Evolutionary conservation across 2,797 vertebrate species (phyloP).

Genomic region (Urophycis tenuis): DNA sequence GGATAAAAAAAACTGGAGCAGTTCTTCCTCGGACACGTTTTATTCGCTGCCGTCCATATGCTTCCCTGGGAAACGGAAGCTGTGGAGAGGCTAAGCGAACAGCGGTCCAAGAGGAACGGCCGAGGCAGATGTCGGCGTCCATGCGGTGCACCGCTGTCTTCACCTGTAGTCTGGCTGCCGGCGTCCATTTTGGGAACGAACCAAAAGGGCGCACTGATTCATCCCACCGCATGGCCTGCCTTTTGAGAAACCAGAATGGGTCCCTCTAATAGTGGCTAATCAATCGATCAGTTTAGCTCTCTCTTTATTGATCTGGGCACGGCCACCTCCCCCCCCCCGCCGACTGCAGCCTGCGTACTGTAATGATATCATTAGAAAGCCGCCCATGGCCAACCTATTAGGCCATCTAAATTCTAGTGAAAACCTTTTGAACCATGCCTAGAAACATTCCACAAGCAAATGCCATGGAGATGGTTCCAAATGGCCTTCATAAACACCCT

Average conservation of each 20-base stretch:
- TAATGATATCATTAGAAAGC: conserved; percentile 52
- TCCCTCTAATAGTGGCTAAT: conserved; percentile 38
- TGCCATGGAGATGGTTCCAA: conserved; percentile 42
- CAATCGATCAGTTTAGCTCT: conserved; percentile 55
- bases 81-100: neutral
- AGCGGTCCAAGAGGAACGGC: conserved; percentile 1
- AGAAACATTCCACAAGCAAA: conserved; percentile 46
- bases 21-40: neutral
- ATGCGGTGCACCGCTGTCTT: conserved; percentile 43
- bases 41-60: neutral
- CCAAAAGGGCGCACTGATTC: neutral
- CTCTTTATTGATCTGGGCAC: conserved; percentile 55
- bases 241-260: conserved; percentile 54
- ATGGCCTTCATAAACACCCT: conserved; percentile 49
- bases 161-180: conserved; percentile 45
- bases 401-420: conserved; percentile 27
- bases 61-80: neutral
- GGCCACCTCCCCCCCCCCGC: conserved; percentile 20
- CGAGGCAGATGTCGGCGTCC: conserved; percentile 21
- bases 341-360: conserved; percentile 46
- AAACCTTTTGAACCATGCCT: conserved; percentile 41
- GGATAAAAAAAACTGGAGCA: conserved; percentile 24
- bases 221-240: conserved; percentile 49
- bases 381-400: conserved; percentile 34
- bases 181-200: conserved; percentile 39